Evolutionary conservation across 1,140 invertebrate genomes (phyloP).

Genomic region (Diabrotica undecimpunctata): DNA sequence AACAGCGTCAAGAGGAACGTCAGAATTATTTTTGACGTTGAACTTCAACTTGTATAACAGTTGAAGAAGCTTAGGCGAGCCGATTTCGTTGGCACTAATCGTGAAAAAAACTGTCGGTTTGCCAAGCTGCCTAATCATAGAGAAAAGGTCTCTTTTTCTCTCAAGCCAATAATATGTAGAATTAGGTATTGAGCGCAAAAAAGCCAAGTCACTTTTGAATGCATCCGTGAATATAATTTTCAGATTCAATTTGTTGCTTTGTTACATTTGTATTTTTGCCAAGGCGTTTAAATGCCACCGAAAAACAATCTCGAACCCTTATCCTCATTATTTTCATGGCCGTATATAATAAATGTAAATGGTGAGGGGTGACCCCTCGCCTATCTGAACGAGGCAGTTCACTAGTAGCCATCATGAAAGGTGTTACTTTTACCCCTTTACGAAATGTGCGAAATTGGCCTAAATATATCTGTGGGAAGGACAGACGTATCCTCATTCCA

Average conservation of each 20-base stretch:
- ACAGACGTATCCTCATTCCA: no score
- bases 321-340: slow-evolving; percentile 9
- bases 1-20: slow-evolving; percentile 23
- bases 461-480: no score
- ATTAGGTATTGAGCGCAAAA: slow-evolving; percentile 35
- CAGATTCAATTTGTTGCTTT: slow-evolving; percentile 6
- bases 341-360: neutral
- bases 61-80: slow-evolving; percentile 44
- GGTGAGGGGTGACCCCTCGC: neutral
- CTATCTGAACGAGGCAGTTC: neutral
- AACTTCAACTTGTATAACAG: slow-evolving; percentile 42
- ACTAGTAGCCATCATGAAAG: slow-evolving; percentile 12
- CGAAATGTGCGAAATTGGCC: no score
- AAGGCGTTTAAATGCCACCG: neutral
- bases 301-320: neutral
- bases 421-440: no score
- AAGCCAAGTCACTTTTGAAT: slow-evolving; percentile 26
- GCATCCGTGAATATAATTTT: slow-evolving; percentile 21
- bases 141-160: slow-evolving; percentile 46
- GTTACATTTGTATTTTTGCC: slow-evolving; percentile 1
- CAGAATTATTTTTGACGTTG: slow-evolving; percentile 34
- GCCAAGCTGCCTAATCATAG: slow-evolving; percentile 46
- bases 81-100: slow-evolving; percentile 45
- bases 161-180: slow-evolving; percentile 40
- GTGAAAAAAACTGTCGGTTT: slow-evolving; percentile 44